Evolutionary conservation across 2,113 vertebrate species (phyloP), one percentile per base, ranked within the genome.

Genomic region (Artemisiospiza belli): DNA sequence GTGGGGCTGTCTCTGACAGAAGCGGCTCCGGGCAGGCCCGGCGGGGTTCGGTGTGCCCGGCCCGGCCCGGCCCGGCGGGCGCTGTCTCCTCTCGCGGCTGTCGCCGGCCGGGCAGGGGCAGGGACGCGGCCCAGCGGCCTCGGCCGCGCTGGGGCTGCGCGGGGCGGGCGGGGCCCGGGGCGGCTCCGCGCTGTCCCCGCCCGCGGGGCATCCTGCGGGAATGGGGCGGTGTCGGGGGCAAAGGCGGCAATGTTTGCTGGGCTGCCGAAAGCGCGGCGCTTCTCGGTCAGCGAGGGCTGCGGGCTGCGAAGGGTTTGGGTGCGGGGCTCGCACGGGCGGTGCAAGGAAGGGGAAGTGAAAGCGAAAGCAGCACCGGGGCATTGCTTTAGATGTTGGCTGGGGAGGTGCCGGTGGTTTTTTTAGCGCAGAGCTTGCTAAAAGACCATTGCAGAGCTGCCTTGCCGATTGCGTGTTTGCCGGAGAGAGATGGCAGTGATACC

Each of bases 351-450:
- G 46, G 19, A 22, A 47, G 70, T n/a, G 39, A 41, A 41, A 12
- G 39, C 0, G 39, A 57, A n/a, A 37, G 39, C 23, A 23, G 30
- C 23, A 3, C 9, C 12, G 54, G 17, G 54, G 1, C 2, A 0
- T 21, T 5, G 39, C 2, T n/a, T 21, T 28, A 1, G 18, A 7
- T 16, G 19, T 21, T 21, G 54, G 31, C 2, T 16, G 24, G 13
- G 52, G 16, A 5, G 12, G 10, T 43, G 52, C 16, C 2, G 54
- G 10, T 12, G 31, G 6, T n/a, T 19, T 8, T 4, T 44, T 57
- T 9, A 28, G 24, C 54, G 4, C 5, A 5, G 70, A 16, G 7
- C 23, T 58, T 12, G 24, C 6, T 28, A 9, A 28, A 44, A 9
- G 52, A 15, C 11, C 24, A 10, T 5, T 28, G 14, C 7, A 16